phyloP scores from a whole-genome alignment of 2,113 vertebrate species.

The Oncorhynchus masou region DNA sequence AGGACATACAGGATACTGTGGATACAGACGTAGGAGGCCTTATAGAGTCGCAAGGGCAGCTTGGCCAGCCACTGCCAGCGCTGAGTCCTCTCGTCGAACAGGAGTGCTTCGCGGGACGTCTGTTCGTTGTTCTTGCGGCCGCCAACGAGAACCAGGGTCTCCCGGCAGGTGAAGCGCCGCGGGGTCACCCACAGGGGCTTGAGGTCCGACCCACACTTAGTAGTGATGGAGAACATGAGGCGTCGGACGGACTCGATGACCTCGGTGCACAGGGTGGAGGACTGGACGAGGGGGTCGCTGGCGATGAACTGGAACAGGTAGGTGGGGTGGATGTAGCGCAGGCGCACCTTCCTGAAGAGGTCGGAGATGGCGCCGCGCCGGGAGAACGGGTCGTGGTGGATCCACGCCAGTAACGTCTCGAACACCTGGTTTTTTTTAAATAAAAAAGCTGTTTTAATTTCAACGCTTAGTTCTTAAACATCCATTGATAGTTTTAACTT shows the following conservation, averaged over 20 bases:
- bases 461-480: too few species aligned
- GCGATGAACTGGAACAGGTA: constrained; percentile 96
- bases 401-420: constrained; percentile 88
- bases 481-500: too few species aligned
- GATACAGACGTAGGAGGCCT: constrained; percentile 84
- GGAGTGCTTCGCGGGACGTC: constrained; percentile 86
- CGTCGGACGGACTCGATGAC: constrained; percentile 84
- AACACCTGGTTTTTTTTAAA: constrained; percentile 76
- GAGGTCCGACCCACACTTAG: constrained; percentile 62
- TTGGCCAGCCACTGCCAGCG: constrained; percentile 86
- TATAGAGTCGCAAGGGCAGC: constrained; percentile 85
- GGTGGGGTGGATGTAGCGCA: constrained; percentile 89
- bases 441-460: too few species aligned
- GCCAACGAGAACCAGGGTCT: constrained; percentile 86
- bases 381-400: constrained; percentile 83
- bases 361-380: constrained; percentile 80
- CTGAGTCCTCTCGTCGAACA: constrained; percentile 75
- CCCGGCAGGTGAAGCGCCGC: constrained; percentile 81
- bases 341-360: constrained; percentile 87
- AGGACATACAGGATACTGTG: constrained; percentile 88
- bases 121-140: constrained; percentile 90
- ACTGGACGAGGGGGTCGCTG: constrained; percentile 84
- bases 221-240: constrained; percentile 82
- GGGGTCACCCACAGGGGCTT: constrained; percentile 76
- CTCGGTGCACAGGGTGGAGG: constrained; percentile 81